Percentiles rank a stretch among this genome's conserved stretches.
phyloP scores from a whole-genome alignment of 2,797 vertebrate genomes.

The Enteromius unitaeniatus region DNA sequence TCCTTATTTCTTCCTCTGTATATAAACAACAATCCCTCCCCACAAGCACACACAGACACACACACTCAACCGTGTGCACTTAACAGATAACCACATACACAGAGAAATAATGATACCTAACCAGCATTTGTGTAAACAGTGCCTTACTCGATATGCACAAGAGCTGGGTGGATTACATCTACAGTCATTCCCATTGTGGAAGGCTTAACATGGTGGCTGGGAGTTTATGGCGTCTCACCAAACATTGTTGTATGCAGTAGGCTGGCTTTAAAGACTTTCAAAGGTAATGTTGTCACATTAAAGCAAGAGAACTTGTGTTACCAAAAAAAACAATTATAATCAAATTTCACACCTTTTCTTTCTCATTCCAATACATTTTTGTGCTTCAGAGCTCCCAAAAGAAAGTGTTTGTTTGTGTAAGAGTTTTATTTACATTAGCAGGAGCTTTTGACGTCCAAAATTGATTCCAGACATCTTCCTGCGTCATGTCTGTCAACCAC shows the following conservation, averaged over 20 bases:
- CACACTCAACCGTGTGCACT: slow-evolving; percentile 45
- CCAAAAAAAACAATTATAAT: slow-evolving; percentile 57
- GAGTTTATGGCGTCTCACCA: slow-evolving; percentile 53
- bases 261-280: slow-evolving; percentile 29
- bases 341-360: slow-evolving; percentile 62
- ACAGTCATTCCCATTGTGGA: slow-evolving; percentile 49
- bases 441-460: slow-evolving; percentile 78
- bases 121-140: slow-evolving; percentile 82
- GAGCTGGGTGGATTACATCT: slow-evolving; percentile 51
- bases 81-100: slow-evolving; percentile 47
- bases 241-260: slow-evolving; percentile 45
- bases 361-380: slow-evolving; percentile 29
- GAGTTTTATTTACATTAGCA: slow-evolving; percentile 81
- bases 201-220: slow-evolving; percentile 38
- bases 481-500: slow-evolving; percentile 79
- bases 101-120: slow-evolving; percentile 77
- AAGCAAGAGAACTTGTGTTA: slow-evolving; percentile 12
- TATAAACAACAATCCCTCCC: slow-evolving; percentile 66
- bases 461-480: slow-evolving; percentile 82
- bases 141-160: slow-evolving; percentile 61
- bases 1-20: slow-evolving; percentile 55
- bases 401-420: slow-evolving; percentile 79
- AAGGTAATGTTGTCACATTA: not conserved
- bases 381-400: slow-evolving; percentile 66
- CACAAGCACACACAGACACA: slow-evolving; percentile 58